phyloP scores from a whole-genome alignment of 2,797 vertebrate genomes.

The Lagocephalus sceleratus region DNA sequence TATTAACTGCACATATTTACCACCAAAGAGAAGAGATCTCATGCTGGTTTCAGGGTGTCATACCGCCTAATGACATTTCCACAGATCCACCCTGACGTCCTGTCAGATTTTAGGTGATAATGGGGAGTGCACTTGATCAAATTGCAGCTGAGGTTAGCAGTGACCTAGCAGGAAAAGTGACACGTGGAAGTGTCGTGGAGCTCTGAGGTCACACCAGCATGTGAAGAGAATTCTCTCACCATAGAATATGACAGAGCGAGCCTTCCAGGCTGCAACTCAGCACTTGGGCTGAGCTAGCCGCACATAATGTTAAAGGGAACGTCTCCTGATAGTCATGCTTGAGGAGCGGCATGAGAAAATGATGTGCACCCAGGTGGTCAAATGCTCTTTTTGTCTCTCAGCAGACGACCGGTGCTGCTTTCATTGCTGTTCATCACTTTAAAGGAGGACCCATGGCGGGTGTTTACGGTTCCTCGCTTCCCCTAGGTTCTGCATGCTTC shows the following conservation, averaged over 20 bases:
- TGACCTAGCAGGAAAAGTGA: conserved; percentile 36
- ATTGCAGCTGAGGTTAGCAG: conserved; percentile 29
- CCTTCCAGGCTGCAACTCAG: too few species aligned
- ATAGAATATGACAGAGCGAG: conserved; percentile 8
- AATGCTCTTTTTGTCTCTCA: conserved; percentile 72
- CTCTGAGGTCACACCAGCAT: conserved; percentile 28
- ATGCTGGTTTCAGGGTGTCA: conserved; percentile 50
- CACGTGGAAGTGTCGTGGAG: conserved; percentile 35
- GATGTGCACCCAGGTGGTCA: conserved; percentile 69
- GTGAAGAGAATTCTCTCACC: conserved; percentile 7
- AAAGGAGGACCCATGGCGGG: conserved; percentile 73
- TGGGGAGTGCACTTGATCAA: conserved; percentile 39
- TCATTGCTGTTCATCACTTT: conserved; percentile 71
- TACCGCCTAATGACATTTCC: conserved; percentile 34
- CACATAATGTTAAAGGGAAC: conserved; percentile 49
- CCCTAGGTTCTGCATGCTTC: conserved; percentile 59
- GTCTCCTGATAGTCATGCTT: conserved; percentile 65
- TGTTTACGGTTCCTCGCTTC: conserved; percentile 76
- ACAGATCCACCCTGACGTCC: conserved; percentile 19
- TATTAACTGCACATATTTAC: conserved; percentile 24
- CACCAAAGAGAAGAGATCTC: conserved; percentile 55
- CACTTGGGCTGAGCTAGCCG: conserved; percentile 42
- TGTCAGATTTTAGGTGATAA: conserved; percentile 28
- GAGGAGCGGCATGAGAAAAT: conserved; percentile 65
- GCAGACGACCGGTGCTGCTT: conserved; percentile 66